A percentile compares a stretch with the other conserved stretches of the same genome.
These are phyloP conservation scores for Serilophus lunatus DNA, from an alignment of 2,113 vertebrate genomes.

Conservation along the genomic window DNA sequence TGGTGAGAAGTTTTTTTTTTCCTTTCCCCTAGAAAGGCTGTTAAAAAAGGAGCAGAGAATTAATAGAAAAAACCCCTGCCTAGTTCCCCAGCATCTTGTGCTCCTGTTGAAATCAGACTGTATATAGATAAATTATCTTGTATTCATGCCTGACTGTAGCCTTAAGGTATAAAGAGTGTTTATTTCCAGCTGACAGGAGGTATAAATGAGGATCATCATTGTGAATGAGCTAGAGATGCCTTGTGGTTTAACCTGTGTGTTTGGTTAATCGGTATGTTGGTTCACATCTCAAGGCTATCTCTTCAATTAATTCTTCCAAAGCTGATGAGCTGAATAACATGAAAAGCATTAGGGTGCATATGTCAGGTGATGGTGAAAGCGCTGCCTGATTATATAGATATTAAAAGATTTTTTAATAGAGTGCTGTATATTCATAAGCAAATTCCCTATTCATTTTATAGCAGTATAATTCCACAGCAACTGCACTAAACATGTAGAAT, in stretches of 20 bases:
- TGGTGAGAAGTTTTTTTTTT: not conserved
- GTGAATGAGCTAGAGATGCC: not conserved
- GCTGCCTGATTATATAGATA: not conserved
- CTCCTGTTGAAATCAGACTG: not conserved
- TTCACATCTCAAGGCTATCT: not conserved
- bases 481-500: not conserved
- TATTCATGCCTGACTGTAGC: not conserved
- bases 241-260: not conserved
- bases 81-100: not conserved
- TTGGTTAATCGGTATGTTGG: not conserved
- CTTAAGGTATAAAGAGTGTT: not conserved
- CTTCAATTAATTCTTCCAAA: constrained; percentile 12
- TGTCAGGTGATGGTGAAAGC: not conserved
- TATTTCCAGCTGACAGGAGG: constrained; percentile 26
- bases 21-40: not conserved
- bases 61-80: not conserved
- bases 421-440: not conserved
- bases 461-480: not conserved
- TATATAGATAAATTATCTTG: not conserved
- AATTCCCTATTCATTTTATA: not conserved
- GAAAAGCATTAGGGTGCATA: not conserved
- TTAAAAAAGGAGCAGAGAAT: not conserved
- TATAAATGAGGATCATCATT: constrained; percentile 1
- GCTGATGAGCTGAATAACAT: not conserved
- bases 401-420: not conserved